Evolutionary conservation across 2,888 invertebrate genomes (phyloP).

Genomic region (Conistra vaccinii): DNA sequence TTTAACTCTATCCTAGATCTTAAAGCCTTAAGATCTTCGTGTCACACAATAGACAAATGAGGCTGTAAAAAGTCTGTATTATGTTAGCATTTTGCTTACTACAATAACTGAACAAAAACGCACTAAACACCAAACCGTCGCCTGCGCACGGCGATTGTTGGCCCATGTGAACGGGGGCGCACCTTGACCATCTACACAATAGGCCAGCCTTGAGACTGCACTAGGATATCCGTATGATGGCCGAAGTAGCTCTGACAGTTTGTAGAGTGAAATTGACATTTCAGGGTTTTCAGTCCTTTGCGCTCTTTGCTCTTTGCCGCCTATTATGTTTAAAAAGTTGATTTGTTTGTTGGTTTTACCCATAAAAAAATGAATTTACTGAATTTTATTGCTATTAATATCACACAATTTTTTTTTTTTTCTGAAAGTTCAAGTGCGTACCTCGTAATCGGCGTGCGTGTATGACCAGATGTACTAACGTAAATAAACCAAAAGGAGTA

Average conservation of each 20-base stretch:
- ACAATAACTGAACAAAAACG: conserved; percentile 59
- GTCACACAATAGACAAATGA: conserved; percentile 41
- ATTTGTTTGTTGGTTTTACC: background rate
- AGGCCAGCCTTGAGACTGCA: conserved; percentile 54
- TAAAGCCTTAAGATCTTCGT: conserved; percentile 34
- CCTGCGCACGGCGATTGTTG: conserved; percentile 69
- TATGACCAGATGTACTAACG: no score
- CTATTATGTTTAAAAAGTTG: background rate
- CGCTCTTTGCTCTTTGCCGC: background rate
- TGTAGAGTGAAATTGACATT: conserved; percentile 12
- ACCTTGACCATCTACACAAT: conserved; percentile 77
- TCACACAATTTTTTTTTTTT: background rate
- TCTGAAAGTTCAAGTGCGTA: no score
- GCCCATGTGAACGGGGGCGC: conserved; percentile 77
- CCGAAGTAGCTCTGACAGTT: conserved; percentile 36
- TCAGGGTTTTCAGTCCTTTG: background rate
- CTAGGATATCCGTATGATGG: conserved; percentile 68
- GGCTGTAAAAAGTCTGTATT: conserved; percentile 48
- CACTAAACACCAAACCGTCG: conserved; percentile 43
- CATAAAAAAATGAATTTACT: no score
- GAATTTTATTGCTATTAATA: background rate
- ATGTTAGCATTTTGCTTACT: conserved; percentile 57
- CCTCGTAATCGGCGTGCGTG: no score
- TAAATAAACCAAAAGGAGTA: no score
- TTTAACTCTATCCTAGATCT: conserved; percentile 43